Conservation (phyloP, 2,113 vertebrate species). For the Xiphophorus maculatus region DNA sequence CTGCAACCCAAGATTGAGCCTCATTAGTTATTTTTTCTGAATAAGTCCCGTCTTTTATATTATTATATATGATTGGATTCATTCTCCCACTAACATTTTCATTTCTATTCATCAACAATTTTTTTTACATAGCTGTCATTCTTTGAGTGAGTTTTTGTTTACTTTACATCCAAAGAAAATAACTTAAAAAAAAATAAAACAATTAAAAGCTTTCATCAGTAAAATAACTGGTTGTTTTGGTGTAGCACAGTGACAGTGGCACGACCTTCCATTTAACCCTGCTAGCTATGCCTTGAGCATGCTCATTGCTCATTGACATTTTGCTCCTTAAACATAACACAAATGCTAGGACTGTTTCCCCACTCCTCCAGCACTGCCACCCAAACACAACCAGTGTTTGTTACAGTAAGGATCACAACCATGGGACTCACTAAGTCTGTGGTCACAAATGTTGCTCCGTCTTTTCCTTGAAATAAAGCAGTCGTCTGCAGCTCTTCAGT, state of each 20-base stretch:
- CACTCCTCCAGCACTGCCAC: neutral
- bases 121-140: no score
- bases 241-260: constrained; percentile 55
- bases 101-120: neutral
- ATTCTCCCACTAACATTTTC: no score
- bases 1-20: neutral
- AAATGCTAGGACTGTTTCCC: constrained; percentile 60
- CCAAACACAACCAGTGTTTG: constrained; percentile 16
- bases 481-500: constrained; percentile 61
- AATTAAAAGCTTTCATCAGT: neutral
- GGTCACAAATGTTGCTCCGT: constrained; percentile 51
- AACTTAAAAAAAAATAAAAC: neutral
- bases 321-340: constrained; percentile 81
- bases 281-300: constrained; percentile 66
- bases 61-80: no score
- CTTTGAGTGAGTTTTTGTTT: no score
- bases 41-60: no score
- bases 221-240: constrained; percentile 38
- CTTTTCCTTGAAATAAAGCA: constrained; percentile 55
- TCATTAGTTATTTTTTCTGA: neutral
- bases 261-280: constrained; percentile 67
- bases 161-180: neutral
- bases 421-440: constrained; percentile 69
- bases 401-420: constrained; percentile 47
- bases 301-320: constrained; percentile 74